Conservation (phyloP, 2,888 invertebrate genomes). For the Melinaea marsaeus region DNA sequence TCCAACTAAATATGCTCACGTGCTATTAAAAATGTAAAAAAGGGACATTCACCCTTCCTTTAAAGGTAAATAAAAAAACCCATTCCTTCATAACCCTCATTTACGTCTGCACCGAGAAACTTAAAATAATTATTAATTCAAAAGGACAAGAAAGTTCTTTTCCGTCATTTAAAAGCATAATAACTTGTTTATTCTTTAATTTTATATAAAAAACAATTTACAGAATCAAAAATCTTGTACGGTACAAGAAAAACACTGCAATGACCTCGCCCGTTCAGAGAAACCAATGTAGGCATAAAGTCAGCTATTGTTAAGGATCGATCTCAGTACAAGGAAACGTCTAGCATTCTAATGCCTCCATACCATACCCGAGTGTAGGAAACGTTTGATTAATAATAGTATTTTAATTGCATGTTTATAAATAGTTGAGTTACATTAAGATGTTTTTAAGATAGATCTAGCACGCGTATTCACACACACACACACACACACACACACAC, state of each 20-base stretch:
- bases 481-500: too few relatives aligned
- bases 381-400: slow-evolving; percentile 24
- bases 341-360: slow-evolving; percentile 26
- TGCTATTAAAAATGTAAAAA: slow-evolving; percentile 37
- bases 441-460: background rate
- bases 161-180: too few relatives aligned
- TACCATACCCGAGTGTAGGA: slow-evolving; percentile 4
- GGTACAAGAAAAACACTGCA: background rate
- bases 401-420: slow-evolving; percentile 17
- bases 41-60: slow-evolving; percentile 20
- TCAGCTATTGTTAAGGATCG: slow-evolving; percentile 21
- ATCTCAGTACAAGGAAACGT: slow-evolving; percentile 29
- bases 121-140: too few relatives aligned
- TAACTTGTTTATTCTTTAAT: too few relatives aligned
- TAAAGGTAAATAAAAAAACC: background rate
- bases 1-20: background rate
- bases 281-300: slow-evolving; percentile 9
- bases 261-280: background rate
- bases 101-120: too few relatives aligned
- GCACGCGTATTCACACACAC: too few relatives aligned
- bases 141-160: too few relatives aligned
- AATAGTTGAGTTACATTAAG: background rate
- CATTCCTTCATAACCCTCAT: background rate
- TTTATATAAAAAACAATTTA: too few relatives aligned
- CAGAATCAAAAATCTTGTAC: background rate